Evolutionary conservation across 2,888 invertebrate genomes (phyloP), one percentile per base, ranked within the genome.

Genomic region (Pseudococcus longispinus): DNA sequence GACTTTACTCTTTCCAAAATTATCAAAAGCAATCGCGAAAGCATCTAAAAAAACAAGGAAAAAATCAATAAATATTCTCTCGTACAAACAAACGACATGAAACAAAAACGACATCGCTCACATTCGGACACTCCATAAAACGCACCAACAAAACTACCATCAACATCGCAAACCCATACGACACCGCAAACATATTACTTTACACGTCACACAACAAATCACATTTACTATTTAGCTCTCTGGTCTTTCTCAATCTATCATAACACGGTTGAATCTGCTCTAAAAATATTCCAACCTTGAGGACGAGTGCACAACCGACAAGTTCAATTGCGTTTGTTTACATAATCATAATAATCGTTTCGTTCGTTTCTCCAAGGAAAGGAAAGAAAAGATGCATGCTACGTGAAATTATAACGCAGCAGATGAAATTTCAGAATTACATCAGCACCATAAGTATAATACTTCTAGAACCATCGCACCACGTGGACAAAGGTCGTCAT

Each of bases 291-390:
- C 13, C 15, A 70, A 70, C 70, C 70, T 70, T 70, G 70, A 70
- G 15, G 15, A 70, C 29, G 70, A 32, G 70, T 70, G 70, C 70
- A 70, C 70, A 29, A 70, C 70, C 70, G 70, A 70, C 70, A 70
- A 70, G 70, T 70, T 70, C 70, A 70, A 70, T 70, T 18, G 70
- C 37, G 9, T 6, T 29, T 18, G 29, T 70, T 60, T 60, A 23
- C 60, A 37, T 37, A 37, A 37, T 37, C n/a, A n/a, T n/a, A 11
- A 18, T 65, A 65, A 65, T 65, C 26, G 65, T 65, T 65, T 6
- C n/a, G n/a, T n/a, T n/a, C 2, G 37, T 37, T 37, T 8, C 37
- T 37, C 9, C 51, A n/a, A 51, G 51, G 51, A 8, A 51, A 18
- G 15, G 18, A n/a, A 51, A 15, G 51, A 2, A n/a, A 18, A 3